Percentiles rank a stretch among this genome's conserved stretches.
phyloP scores from a whole-genome alignment of 2,888 invertebrate species.

The Thera obeliscata region DNA sequence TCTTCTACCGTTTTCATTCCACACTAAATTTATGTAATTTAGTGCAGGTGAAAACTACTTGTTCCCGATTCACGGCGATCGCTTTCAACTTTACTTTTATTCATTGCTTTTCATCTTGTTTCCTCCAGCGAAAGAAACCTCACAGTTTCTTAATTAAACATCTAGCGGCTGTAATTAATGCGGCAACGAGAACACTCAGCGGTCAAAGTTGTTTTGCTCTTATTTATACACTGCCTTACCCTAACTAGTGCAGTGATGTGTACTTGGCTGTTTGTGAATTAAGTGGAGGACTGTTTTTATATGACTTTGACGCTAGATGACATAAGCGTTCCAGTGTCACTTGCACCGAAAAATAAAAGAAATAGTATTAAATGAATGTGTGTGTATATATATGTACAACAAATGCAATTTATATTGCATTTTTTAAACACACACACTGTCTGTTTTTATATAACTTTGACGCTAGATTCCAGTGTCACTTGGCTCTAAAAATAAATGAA shows the following conservation, averaged over 20 bases:
- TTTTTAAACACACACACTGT: no score
- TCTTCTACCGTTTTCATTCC: no score
- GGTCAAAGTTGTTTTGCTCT: conserved; percentile 34
- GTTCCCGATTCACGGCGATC: conserved; percentile 32
- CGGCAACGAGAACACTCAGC: conserved; percentile 30
- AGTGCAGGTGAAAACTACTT: conserved; percentile 12
- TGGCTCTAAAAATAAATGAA: no score
- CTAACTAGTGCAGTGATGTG: conserved; percentile 1
- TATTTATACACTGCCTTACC: background rate
- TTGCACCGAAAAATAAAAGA: no score
- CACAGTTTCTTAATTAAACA: conserved; percentile 40
- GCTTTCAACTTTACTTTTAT: conserved; percentile 13
- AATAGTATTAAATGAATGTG: no score
- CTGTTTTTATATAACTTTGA: no score
- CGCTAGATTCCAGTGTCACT: no score
- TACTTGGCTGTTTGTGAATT: conserved; percentile 8
- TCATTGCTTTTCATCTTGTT: conserved; percentile 9
- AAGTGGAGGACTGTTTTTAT: background rate
- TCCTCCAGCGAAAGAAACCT: conserved; percentile 18
- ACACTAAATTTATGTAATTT: no score
- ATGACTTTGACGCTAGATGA: no score
- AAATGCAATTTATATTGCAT: no score
- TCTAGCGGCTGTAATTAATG: conserved; percentile 39
- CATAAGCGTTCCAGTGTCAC: no score
- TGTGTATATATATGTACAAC: no score